phyloP scores from a whole-genome alignment of 2,797 vertebrate species.

The Rhinella marina region DNA sequence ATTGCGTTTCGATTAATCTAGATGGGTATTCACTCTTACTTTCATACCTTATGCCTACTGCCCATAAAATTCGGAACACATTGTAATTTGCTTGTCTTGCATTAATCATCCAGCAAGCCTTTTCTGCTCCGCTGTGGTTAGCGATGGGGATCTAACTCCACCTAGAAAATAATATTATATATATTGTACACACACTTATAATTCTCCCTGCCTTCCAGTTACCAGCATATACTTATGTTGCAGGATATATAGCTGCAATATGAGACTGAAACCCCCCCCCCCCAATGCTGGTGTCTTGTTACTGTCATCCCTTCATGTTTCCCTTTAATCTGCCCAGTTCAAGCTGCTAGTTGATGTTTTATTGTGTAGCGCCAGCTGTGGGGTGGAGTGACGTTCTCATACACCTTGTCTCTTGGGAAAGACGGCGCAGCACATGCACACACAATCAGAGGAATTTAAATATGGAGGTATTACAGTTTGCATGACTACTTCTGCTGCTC shows the following conservation, averaged over 20 bases:
- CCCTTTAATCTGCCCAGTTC: slow-evolving; percentile 61
- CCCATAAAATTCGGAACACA: not conserved
- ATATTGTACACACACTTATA: slow-evolving; percentile 26
- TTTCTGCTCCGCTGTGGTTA: not conserved
- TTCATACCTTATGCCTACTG: not conserved
- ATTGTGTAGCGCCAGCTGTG: slow-evolving; percentile 60
- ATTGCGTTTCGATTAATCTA: not conserved
- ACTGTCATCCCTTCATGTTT: slow-evolving; percentile 42
- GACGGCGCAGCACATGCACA: not conserved
- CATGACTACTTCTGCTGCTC: slow-evolving; percentile 7
- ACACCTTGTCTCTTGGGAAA: slow-evolving; percentile 46
- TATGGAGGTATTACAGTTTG: not conserved
- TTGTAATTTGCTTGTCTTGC: not conserved
- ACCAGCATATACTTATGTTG: slow-evolving; percentile 59
- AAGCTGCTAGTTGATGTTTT: slow-evolving; percentile 36
- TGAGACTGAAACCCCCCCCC: slow-evolving; percentile 47
- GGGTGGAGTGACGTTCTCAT: slow-evolving; percentile 59
- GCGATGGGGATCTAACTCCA: not conserved
- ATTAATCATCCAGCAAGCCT: not conserved
- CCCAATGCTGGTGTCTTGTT: slow-evolving; percentile 33
- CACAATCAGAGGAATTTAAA: not conserved
- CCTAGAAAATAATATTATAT: not conserved
- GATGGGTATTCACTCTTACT: not conserved
- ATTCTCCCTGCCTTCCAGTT: slow-evolving; percentile 40
- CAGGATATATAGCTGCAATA: slow-evolving; percentile 45